Conservation (phyloP, 2,888 invertebrate species). For the Pammene fasciana region DNA sequence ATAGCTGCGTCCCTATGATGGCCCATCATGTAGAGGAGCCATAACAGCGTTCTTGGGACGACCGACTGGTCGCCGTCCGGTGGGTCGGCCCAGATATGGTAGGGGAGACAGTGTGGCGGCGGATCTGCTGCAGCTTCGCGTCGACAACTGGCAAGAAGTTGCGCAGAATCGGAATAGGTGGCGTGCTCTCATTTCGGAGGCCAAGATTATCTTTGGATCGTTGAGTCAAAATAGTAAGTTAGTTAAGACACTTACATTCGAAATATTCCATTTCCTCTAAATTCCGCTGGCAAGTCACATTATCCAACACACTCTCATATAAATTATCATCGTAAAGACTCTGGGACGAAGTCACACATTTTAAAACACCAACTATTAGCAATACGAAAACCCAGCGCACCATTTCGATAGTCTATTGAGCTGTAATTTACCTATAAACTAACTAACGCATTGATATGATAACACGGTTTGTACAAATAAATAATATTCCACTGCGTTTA, state of each 20-base stretch:
- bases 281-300: slow-evolving; percentile 34
- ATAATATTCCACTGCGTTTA: slow-evolving; percentile 9
- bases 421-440: not conserved
- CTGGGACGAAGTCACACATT: not conserved
- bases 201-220: too few species aligned
- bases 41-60: too few species aligned
- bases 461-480: slow-evolving; percentile 11
- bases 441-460: slow-evolving; percentile 4
- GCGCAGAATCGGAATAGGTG: too few species aligned
- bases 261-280: slow-evolving; percentile 33
- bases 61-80: too few species aligned
- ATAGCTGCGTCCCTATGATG: too few species aligned
- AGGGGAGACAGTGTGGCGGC: too few species aligned
- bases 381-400: slow-evolving; percentile 13
- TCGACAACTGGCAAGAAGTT: too few species aligned
- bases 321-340: slow-evolving; percentile 37
- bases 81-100: too few species aligned
- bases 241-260: slow-evolving; percentile 44
- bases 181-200: too few species aligned
- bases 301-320: slow-evolving; percentile 37
- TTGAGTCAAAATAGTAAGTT: too few species aligned
- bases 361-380: slow-evolving; percentile 16
- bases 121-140: too few species aligned
- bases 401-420: slow-evolving; percentile 24
- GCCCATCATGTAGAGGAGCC: too few species aligned